Base-by-base conservation (phyloP, 2,113 vertebrate genomes). In the cat (Felis catus) region DNA sequence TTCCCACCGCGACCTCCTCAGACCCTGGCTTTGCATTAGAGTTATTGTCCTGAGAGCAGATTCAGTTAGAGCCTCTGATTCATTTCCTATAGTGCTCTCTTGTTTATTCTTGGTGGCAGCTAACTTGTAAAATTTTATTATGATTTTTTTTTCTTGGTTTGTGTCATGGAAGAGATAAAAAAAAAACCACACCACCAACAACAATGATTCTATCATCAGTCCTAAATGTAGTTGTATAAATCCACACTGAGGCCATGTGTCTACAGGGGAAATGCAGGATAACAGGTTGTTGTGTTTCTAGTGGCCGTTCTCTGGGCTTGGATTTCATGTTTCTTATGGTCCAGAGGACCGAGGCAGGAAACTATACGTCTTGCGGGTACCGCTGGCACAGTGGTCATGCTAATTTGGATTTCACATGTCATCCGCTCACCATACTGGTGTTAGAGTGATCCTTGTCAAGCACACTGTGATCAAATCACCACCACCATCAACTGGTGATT, bases 61-160 rank as follows among this genome's bases (percentile, higher is more conserved):
- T 99, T 99, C 98, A 97, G 99, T 99, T 99, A 99, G 98, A 98
- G 99, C 97, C 98, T 97, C 98, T 98, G 98, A 98, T 99, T 99
- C 99, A 99, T 99, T 99, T 99, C 98, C 97, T 98, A 99, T 98
- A 99, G 98, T 99, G 99, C 98, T 99, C 98, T 98, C 97, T 96
- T 98, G 98, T 98, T 99, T 99, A 99, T 99, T 99, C 98, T 97
- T 84, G 33, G 98, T 98, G 98, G 98, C 98, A 98, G 98, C 98
- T 99, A 99, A 99, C 99, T 99, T 99, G 98, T 98, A 98, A 99
- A 99, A 99, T 99, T 99, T 99, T 99, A 99, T 99, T 99, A 99
- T 95, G 96, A 98, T 97, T 98, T 98, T 98, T 45, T 98, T 98
- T 96, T 93, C 98, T 98, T 87, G 89, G 98, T 99, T 98, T 98